A percentile compares a stretch with the other conserved stretches of the same genome.
These are phyloP conservation scores for Rotaria magnacalcarata DNA, from an alignment of 2,888 invertebrate genomes.

Conservation along the genomic window DNA sequence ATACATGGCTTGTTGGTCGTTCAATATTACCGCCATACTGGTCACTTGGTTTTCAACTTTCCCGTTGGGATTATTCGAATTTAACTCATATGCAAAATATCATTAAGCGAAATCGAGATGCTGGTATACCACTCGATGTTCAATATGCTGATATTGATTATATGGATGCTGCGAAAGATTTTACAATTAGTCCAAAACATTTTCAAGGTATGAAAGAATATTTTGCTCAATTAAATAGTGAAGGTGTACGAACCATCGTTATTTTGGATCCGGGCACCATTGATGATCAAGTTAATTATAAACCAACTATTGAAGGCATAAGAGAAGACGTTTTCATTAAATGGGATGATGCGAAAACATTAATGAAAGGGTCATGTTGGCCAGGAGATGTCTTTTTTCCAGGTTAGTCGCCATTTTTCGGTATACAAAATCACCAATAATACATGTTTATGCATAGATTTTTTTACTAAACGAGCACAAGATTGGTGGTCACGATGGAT, in stretches of 20 bases:
- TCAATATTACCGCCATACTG: slow-evolving; percentile 61
- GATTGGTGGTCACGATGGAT: slow-evolving; percentile 50
- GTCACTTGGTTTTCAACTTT: slow-evolving; percentile 80
- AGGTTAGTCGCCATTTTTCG: neutral
- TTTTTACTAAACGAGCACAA: slow-evolving; percentile 49
- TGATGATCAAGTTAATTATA: slow-evolving; percentile 41
- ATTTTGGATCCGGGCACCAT: slow-evolving; percentile 49
- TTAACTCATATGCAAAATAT: slow-evolving; percentile 52
- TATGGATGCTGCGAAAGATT: slow-evolving; percentile 52
- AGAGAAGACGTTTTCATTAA: slow-evolving; percentile 45
- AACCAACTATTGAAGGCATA: slow-evolving; percentile 42
- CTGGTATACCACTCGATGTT: slow-evolving; percentile 52
- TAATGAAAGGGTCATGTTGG: slow-evolving; percentile 29
- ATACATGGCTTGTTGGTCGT: slow-evolving; percentile 53
- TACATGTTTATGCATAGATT: slow-evolving; percentile 49
- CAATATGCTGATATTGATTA: slow-evolving; percentile 54
- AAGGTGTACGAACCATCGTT: slow-evolving; percentile 53
- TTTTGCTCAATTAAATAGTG: slow-evolving; percentile 49
- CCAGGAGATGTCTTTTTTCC: slow-evolving; percentile 18
- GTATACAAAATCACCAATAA: neutral
- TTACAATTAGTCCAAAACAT: slow-evolving; percentile 52
- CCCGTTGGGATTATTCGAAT: slow-evolving; percentile 64
- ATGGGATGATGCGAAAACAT: slow-evolving; percentile 37
- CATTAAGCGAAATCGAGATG: slow-evolving; percentile 52
- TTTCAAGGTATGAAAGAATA: slow-evolving; percentile 49